These are phyloP conservation scores for Chrysodeixis includens DNA, from an alignment of 2,888 invertebrate species.

Conservation along the genomic window DNA sequence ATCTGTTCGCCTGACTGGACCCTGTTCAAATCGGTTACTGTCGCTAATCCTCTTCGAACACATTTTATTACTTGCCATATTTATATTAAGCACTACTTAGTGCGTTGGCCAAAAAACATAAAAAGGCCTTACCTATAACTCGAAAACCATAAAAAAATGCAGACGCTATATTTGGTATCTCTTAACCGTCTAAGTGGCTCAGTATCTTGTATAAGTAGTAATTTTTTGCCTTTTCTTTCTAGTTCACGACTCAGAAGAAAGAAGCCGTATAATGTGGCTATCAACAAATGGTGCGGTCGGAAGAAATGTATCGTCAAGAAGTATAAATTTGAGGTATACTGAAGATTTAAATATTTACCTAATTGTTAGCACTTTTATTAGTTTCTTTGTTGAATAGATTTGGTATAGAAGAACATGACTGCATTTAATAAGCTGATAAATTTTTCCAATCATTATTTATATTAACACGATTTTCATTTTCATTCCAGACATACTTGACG, in stretches of 20 bases:
- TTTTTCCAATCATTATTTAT: too few relatives aligned
- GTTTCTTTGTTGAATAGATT: too few relatives aligned
- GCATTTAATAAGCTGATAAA: too few relatives aligned
- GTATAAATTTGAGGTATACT: conserved; percentile 68
- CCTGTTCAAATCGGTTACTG: too few relatives aligned
- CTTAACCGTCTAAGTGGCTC: too few relatives aligned
- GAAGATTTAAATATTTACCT: background rate
- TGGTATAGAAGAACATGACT: too few relatives aligned
- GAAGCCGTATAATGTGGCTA: conserved; percentile 56
- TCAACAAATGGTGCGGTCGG: conserved; percentile 71
- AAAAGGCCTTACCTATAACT: too few relatives aligned
- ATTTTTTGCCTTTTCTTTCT: background rate
- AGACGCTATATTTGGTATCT: too few relatives aligned
- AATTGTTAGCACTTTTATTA: too few relatives aligned
- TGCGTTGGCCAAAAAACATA: too few relatives aligned
- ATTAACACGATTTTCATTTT: conserved; percentile 6
- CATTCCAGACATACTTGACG: conserved; percentile 70
- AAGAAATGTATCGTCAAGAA: conserved; percentile 68
- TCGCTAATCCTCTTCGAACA: background rate
- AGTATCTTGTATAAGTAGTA: background rate
- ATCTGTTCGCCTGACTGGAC: background rate
- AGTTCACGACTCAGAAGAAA: conserved; percentile 56
- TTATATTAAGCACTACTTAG: background rate
- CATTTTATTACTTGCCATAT: background rate
- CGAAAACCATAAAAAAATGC: too few relatives aligned